Percentiles rank a stretch among this genome's conserved stretches.
Conservation (phyloP, 1,140 invertebrate species). For the Papilio glaucus region DNA sequence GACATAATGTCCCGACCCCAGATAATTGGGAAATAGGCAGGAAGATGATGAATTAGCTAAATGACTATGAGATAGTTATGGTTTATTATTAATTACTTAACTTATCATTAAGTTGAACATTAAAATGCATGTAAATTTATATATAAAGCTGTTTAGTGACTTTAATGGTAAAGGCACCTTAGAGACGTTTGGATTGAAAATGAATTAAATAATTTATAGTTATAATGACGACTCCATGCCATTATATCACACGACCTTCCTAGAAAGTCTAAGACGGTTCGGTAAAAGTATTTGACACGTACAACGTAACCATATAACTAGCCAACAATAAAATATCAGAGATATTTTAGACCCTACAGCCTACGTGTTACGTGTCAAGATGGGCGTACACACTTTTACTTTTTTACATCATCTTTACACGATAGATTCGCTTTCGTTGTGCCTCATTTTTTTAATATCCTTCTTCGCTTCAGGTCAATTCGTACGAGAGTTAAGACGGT, state of each 20-base stretch:
- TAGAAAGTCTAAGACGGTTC: conserved; percentile 55
- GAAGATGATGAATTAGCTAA: too few relatives aligned
- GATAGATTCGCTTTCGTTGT: conserved; percentile 52
- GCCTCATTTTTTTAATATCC: conserved; percentile 38
- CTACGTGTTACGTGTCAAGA: conserved; percentile 42
- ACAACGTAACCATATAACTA: conserved; percentile 55
- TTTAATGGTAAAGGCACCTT: too few relatives aligned
- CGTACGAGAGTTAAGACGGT: conserved; percentile 27
- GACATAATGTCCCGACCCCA: too few relatives aligned
- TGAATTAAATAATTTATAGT: conserved; percentile 25
- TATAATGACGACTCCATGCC: conserved; percentile 40
- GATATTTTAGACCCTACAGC: conserved; percentile 46
- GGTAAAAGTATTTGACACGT: conserved; percentile 57
- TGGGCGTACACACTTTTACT: conserved; percentile 57
- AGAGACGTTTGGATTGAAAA: too few relatives aligned
- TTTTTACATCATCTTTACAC: conserved; percentile 49
- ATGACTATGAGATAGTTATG: too few relatives aligned
- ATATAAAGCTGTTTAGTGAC: too few relatives aligned
- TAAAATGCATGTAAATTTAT: too few relatives aligned
- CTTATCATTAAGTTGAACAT: too few relatives aligned
- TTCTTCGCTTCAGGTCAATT: conserved; percentile 35
- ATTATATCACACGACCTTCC: conserved; percentile 50
- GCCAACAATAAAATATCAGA: conserved; percentile 44
- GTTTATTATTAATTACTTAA: too few relatives aligned
- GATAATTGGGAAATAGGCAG: too few relatives aligned